Conservation (phyloP, 2,113 vertebrate genomes). For the Malaclemys terrapin region DNA sequence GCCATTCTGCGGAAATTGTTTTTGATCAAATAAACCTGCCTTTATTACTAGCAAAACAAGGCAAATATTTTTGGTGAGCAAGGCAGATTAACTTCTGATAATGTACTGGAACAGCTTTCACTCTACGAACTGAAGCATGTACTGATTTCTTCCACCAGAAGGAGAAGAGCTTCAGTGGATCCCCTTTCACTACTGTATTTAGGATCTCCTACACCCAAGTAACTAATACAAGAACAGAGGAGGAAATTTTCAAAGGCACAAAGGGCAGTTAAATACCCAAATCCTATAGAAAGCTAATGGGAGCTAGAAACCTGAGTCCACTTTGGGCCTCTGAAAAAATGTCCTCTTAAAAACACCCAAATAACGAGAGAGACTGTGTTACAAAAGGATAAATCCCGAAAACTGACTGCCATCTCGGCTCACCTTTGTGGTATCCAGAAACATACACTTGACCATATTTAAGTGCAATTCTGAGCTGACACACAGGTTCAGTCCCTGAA, state of each 20-base stretch:
- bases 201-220: neutral
- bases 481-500: neutral
- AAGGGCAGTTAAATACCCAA: slow-evolving; percentile 9
- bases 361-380: neutral
- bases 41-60: neutral
- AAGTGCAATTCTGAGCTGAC: neutral
- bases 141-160: slow-evolving; percentile 38
- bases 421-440: neutral
- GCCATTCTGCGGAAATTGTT: neutral
- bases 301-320: neutral
- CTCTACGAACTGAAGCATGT: neutral
- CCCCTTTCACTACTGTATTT: neutral
- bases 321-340: neutral
- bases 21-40: neutral
- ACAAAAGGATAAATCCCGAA: neutral
- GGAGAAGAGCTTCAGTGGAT: neutral
- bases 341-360: neutral
- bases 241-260: neutral
- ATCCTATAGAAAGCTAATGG: neutral
- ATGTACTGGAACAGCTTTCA: slow-evolving; percentile 10
- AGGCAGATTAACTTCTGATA: neutral
- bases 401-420: neutral
- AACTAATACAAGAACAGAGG: neutral
- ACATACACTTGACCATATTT: neutral
- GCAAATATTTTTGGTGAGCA: neutral